Conservation (phyloP, 2,113 vertebrate genomes). For the Lagopus muta region DNA sequence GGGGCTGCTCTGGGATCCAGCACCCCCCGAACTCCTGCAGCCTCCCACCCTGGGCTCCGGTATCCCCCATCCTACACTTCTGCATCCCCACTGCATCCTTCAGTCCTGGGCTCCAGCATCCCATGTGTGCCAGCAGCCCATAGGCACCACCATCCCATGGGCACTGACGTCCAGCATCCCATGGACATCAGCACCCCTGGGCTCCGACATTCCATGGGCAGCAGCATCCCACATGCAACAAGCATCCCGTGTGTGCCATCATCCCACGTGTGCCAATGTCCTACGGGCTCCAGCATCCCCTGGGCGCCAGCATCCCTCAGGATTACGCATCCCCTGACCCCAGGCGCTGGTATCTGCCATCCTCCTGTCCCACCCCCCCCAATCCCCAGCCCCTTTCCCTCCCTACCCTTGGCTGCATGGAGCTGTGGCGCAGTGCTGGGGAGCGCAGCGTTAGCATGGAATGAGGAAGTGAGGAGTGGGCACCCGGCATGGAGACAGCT, state of each 20-base stretch:
- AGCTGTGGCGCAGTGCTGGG: rapidly evolving
- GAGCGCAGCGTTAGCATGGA: slow-evolving; percentile 9
- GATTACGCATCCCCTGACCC: background rate
- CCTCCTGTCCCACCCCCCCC: background rate
- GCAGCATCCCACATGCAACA: background rate
- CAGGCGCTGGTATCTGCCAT: background rate
- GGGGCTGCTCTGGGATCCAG: background rate
- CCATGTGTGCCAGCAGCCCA: background rate
- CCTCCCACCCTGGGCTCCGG: background rate
- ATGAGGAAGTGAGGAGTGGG: slow-evolving; percentile 52
- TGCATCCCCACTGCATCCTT: background rate
- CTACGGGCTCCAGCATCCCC: background rate
- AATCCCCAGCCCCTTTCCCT: background rate
- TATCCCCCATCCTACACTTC: background rate
- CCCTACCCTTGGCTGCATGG: background rate
- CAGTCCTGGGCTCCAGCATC: background rate
- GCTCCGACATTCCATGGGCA: too few species aligned
- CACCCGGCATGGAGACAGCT: slow-evolving; percentile 25
- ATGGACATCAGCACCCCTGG: background rate
- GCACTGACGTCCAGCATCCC: background rate
- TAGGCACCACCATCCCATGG: background rate
- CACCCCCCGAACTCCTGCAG: background rate
- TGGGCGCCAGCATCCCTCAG: background rate
- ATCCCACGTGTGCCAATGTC: too few species aligned
- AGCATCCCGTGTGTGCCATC: background rate